Evolutionary conservation across 2,797 vertebrate genomes (phyloP).

Genomic region (Apodemus agrarius): DNA sequence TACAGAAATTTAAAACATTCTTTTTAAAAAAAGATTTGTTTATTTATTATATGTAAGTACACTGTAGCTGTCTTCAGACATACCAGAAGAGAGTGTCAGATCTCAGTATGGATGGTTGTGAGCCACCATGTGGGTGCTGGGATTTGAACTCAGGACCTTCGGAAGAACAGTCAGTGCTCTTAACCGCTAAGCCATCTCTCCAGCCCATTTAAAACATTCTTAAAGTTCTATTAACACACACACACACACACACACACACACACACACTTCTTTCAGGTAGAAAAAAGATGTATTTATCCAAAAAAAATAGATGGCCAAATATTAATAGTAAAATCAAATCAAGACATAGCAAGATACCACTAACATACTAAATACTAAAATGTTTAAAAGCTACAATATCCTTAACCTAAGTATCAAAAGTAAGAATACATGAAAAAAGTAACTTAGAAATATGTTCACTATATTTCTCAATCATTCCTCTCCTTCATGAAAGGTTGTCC

Average conservation of each 20-base stretch:
- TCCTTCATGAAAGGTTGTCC: background rate
- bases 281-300: background rate
- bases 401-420: background rate
- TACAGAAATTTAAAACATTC: background rate
- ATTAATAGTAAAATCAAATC: constrained; percentile 33
- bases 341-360: constrained; percentile 9
- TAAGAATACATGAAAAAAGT: background rate
- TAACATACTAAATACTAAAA: constrained; percentile 18
- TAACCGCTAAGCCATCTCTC: no score
- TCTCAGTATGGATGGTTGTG: no score
- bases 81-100: no score
- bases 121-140: no score
- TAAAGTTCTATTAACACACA: background rate
- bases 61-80: no score
- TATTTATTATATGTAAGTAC: no score
- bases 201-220: background rate
- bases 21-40: no score
- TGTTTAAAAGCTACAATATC: constrained; percentile 23
- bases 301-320: background rate
- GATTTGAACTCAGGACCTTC: no score
- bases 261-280: background rate
- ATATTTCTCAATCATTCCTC: background rate
- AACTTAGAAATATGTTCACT: background rate
- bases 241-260: background rate
- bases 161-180: no score